Evolutionary conservation across 2,888 invertebrate genomes (phyloP), one percentile per base, ranked within the genome.

Genomic region (Lithodes maja): DNA sequence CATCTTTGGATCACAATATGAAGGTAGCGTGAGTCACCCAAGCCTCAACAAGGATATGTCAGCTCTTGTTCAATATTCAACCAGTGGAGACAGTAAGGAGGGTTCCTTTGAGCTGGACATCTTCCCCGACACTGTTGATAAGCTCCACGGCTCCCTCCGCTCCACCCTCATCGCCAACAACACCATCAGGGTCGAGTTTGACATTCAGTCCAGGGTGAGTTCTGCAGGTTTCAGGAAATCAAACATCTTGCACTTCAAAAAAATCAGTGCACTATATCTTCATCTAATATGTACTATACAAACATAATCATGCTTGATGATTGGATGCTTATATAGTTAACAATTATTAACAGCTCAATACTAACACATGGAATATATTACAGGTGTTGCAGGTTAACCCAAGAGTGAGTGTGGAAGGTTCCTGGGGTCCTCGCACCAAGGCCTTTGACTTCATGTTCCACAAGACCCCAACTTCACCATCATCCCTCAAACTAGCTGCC

Each of bases 31-130:
- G n/a, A 75, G 17, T 15, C 88, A 88, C 33, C 88, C 88, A 2
- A 80, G 79, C 17, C 49, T 84, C 3, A 17, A 2, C 50, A 84
- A 54, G n/a, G 80, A 55, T 54, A n/a, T 88, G 80, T 50, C n/a
- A 7, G 74, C 50, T 17, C 17, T 33, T 5, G 33, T 75, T 2
- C n/a, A 74, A 15, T 75, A 55, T 33, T 12, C 75, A n/a, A 33
- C 5, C 0, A 33, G 53, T 53, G 53, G 69, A 9, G 7, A 17
- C 49, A 0, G 77, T 5, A 9, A 53, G 3, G 54, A 75, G 52
- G 88, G 88, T 68, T 54, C 71, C 3, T 69, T 85, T 17, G 84
- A 84, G 33, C 55, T 88, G 74, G 88, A 88, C 17, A 33, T 88
- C n/a, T 88, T 88, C 75, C 83, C 83, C 3, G 80, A 85, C 55